A percentile compares a stretch with the other conserved stretches of the same genome.
Evolutionary conservation across 2,113 vertebrate species (phyloP).

Genomic region (Cacatua alba): DNA sequence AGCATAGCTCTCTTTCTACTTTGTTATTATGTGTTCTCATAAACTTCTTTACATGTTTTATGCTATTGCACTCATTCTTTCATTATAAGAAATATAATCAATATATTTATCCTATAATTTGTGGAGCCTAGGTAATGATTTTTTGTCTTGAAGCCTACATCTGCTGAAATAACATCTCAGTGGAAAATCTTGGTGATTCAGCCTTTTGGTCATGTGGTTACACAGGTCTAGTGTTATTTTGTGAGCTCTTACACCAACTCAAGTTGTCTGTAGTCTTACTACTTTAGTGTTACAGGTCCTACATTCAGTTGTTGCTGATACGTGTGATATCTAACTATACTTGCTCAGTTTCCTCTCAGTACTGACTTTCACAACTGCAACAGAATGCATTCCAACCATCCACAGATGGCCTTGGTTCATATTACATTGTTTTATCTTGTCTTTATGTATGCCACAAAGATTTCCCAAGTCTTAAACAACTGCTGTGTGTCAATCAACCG

Average conservation of each 20-base stretch:
- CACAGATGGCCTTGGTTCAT: neutral
- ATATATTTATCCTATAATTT: neutral
- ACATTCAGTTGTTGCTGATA: neutral
- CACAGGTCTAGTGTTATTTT: neutral
- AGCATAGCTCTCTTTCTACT: neutral
- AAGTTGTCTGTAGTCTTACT: neutral
- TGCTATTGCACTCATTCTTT: neutral
- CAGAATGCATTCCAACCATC: neutral
- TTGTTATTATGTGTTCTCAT: neutral
- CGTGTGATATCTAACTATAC: neutral
- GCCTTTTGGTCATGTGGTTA: neutral
- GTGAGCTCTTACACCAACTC: neutral
- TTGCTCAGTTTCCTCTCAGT: neutral
- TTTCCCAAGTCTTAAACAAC: constrained; percentile 4
- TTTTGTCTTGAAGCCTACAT: neutral
- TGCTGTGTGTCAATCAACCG: constrained; percentile 34
- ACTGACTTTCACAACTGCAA: neutral
- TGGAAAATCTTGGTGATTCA: neutral
- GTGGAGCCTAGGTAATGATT: neutral
- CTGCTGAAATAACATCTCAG: neutral
- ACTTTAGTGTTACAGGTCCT: neutral
- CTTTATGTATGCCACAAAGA: neutral
- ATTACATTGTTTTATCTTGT: constrained; percentile 48
- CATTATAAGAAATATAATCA: neutral
- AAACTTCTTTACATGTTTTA: neutral